These are phyloP conservation scores for Fulica atra DNA, from an alignment of 2,113 vertebrate species.

Conservation along the genomic window DNA sequence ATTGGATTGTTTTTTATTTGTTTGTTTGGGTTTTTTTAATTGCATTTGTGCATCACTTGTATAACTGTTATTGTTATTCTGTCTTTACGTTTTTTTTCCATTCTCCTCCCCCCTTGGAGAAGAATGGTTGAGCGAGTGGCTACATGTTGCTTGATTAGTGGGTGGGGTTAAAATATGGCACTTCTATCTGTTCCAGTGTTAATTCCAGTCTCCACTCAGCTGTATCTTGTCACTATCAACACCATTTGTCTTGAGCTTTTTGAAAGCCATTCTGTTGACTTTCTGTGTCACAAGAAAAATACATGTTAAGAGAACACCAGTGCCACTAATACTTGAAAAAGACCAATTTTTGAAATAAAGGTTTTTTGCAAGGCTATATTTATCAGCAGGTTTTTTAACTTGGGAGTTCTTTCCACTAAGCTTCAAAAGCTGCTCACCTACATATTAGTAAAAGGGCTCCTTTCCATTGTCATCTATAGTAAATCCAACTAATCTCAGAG, in stretches of 20 bases:
- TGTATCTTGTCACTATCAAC: background rate
- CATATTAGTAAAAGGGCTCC: background rate
- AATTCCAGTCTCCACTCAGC: background rate
- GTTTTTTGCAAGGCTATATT: background rate
- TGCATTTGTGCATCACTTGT: too few species aligned
- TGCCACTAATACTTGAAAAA: background rate
- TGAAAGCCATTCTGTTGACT: background rate
- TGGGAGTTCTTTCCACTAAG: background rate
- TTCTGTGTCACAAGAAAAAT: background rate
- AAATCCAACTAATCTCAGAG: background rate
- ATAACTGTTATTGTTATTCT: too few species aligned
- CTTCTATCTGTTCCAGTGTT: background rate
- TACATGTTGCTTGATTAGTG: too few species aligned
- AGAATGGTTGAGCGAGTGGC: too few species aligned
- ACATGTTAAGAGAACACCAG: background rate
- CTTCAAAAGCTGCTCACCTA: background rate
- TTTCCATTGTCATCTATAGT: background rate
- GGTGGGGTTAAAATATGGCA: too few species aligned
- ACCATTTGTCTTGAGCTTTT: background rate
- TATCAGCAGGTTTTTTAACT: background rate
- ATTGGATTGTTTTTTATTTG: too few species aligned
- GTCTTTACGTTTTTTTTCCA: too few species aligned
- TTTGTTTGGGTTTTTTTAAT: too few species aligned
- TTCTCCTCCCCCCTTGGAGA: too few species aligned
- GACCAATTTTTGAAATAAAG: background rate